phyloP scores from a whole-genome alignment of 2,888 invertebrate genomes.

The Noctuana brunneofusca region DNA sequence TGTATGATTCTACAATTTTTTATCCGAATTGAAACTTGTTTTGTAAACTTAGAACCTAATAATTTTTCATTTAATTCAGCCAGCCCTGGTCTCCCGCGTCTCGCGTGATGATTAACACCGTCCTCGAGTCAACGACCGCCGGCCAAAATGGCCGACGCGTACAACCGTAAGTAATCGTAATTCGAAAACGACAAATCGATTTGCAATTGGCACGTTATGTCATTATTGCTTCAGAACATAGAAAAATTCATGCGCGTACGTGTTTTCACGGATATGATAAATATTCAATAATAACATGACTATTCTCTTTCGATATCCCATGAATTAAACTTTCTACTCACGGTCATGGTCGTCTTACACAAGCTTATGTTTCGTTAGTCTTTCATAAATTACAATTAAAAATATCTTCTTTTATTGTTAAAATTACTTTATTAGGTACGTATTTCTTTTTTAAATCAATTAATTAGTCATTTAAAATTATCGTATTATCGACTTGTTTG shows the following conservation, averaged over 20 bases:
- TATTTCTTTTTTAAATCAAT: neutral
- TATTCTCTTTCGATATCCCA: neutral
- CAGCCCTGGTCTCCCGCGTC: constrained; percentile 40
- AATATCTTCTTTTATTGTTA: too few relatives aligned
- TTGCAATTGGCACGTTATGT: constrained; percentile 37
- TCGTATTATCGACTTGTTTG: neutral
- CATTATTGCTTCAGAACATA: constrained; percentile 7
- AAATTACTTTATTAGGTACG: too few relatives aligned
- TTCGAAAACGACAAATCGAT: constrained; percentile 41
- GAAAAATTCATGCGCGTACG: constrained; percentile 11
- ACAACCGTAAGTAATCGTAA: constrained; percentile 40
- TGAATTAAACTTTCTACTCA: too few relatives aligned
- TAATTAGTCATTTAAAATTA: too few relatives aligned
- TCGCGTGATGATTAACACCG: constrained; percentile 47
- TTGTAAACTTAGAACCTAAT: too few relatives aligned
- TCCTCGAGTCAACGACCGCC: constrained; percentile 46
- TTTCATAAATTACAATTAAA: too few relatives aligned
- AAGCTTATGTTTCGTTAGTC: too few relatives aligned
- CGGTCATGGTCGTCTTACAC: too few relatives aligned
- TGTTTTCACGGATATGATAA: neutral
- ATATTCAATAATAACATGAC: constrained; percentile 2
- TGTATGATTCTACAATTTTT: too few relatives aligned
- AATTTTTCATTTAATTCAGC: constrained; percentile 8
- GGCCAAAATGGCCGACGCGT: constrained; percentile 50
- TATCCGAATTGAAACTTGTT: too few relatives aligned